Base-by-base conservation (phyloP, 2,797 vertebrate species). In the Pseudochaenichthys georgianus region DNA sequence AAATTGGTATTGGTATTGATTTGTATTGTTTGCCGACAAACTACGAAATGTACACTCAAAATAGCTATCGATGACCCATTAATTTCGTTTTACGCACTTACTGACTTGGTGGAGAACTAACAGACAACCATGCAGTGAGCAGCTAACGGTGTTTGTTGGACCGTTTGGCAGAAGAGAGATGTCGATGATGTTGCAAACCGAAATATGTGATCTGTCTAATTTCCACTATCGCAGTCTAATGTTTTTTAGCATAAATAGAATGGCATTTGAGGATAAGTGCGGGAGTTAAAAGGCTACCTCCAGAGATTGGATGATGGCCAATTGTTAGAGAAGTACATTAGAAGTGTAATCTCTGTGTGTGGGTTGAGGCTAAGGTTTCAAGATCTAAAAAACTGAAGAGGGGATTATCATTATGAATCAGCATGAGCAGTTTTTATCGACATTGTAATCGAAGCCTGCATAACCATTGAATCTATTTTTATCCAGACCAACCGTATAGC, bases 401-500 rank as follows among this genome's bases (percentile, higher is more conserved):
- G 38, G 50, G 74, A 87, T 90, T 87, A 77, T 79, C 82, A 57
- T 75, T 67, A 50, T 86, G 68, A 87, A 88, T 88, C 84, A 84
- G 64, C 5, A 28, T 10, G 1, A 77, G 78, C 19, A 28, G 0
- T 47, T 72, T 43, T 80, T 68, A 80, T 73, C 55, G 52, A 42
- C 31, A 28, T 59, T 86, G 61, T 53, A 68, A 80, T 73, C 54
- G 66, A 87, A 74, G 66, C 71, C 78, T 64, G 42, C 72, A 64
- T 63, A 74, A 91, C 68, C 80, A 67, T 82, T 78, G 86, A 73
- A 82, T 91, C 80, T 92, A 81, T 87, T 92, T 89, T 77, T 69
- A 78, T 81, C 72, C 86, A 94, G 93, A 94, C 93, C 85, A 94
- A 94, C 84, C 98, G 98, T 64, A 99, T 99, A n/a, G 98, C 98